Conservation (phyloP, 1,140 invertebrate species). For the Drosophila cardini region DNA sequence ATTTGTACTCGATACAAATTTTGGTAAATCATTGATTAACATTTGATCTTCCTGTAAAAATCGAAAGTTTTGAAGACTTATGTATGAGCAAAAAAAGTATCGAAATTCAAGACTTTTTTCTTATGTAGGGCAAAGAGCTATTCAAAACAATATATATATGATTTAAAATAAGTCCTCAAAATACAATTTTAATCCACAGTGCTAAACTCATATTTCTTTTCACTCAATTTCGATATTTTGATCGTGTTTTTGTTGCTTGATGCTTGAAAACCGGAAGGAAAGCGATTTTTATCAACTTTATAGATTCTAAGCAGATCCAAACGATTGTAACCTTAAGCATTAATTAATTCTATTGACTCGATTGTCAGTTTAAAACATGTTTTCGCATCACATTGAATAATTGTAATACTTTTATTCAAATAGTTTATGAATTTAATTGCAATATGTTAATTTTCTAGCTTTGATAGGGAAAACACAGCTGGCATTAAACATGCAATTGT, state of each 20-base stretch:
- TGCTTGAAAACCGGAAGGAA: conserved; percentile 1
- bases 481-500: conserved; percentile 1
- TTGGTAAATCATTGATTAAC: too few species aligned
- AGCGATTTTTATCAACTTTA: not conserved
- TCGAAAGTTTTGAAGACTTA: too few species aligned
- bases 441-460: conserved; percentile 18
- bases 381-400: conserved; percentile 27
- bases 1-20: too few species aligned
- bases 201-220: too few species aligned
- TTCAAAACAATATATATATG: too few species aligned
- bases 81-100: too few species aligned
- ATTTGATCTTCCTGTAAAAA: too few species aligned
- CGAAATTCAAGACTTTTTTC: too few species aligned
- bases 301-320: conserved; percentile 6
- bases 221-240: not conserved
- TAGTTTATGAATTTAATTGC: conserved; percentile 14
- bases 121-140: too few species aligned
- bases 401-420: conserved; percentile 28
- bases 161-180: too few species aligned
- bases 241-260: not conserved
- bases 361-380: conserved; percentile 27
- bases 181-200: too few species aligned
- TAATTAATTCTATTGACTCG: conserved; percentile 17
- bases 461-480: conserved; percentile 5
- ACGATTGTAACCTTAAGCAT: not conserved